Conservation (phyloP, 2,888 invertebrate species). For the Scelioninae gen. 2 region DNA sequence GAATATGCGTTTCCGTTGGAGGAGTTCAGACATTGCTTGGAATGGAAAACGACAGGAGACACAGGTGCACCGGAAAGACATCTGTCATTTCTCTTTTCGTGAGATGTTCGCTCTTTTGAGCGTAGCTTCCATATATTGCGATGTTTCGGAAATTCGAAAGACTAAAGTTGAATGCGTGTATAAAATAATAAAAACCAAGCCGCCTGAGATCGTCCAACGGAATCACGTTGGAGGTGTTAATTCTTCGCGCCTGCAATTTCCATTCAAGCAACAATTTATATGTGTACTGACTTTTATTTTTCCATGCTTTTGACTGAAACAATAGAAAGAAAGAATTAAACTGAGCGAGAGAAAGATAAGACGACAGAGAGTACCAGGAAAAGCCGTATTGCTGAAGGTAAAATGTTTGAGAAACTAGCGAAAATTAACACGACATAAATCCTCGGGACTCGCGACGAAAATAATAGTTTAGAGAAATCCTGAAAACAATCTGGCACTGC, state of each 20-base stretch:
- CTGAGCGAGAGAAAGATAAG: too few species aligned
- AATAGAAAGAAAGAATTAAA: background rate
- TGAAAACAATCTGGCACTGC: too few species aligned
- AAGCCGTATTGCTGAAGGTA: too few species aligned
- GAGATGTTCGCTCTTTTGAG: slow-evolving; percentile 53
- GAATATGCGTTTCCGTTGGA: slow-evolving; percentile 53
- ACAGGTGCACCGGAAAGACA: slow-evolving; percentile 60
- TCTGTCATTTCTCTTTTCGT: slow-evolving; percentile 60
- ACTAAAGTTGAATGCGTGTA: slow-evolving; percentile 46
- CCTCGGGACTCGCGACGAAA: too few species aligned
- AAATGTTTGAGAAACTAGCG: too few species aligned
- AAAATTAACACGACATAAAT: too few species aligned
- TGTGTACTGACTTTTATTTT: too few species aligned
- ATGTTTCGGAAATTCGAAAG: slow-evolving; percentile 54
- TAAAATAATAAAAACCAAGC: slow-evolving; percentile 2
- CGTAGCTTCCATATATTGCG: slow-evolving; percentile 54
- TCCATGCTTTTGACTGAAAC: background rate
- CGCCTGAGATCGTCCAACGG: too few species aligned
- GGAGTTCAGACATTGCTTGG: slow-evolving; percentile 38
- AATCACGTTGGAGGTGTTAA: slow-evolving; percentile 2
- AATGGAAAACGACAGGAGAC: slow-evolving; percentile 59
- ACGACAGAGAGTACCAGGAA: too few species aligned
- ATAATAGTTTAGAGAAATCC: too few species aligned
- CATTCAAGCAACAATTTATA: background rate
- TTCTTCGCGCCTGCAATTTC: background rate